Base-by-base conservation (phyloP, 2,888 invertebrate species). In the Chrysolina haemoptera region DNA sequence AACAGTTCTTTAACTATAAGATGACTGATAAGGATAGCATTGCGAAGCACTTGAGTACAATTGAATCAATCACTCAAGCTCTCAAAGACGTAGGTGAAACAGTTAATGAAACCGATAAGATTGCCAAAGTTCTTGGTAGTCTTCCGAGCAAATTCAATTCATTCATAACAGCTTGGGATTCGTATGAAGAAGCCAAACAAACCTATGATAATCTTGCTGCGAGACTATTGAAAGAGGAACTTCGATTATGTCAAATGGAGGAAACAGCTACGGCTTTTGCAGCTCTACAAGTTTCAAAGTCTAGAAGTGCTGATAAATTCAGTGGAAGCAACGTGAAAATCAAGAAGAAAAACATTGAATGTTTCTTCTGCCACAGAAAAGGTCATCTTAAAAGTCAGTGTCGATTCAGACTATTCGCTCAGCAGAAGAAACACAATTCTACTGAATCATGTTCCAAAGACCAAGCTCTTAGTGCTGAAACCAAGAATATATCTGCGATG, bases 41-140 rank as follows among this genome's bases (percentile, higher is more conserved):
- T 9, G 16, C 50, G 9, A n/a, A 50, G n/a, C 50, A 50, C n/a
- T 8, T 50, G 16, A 18, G 16, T 16, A 16, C n/a, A 50, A 50
- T 50, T 16, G 50, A 50, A 16, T 16, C 50, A 50, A 50, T 50
- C 16, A 4, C 18, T 6, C 50, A 50, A 43, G 43, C 43, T 43
- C 43, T 43, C 9, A 43, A 43, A 2, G 43, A 43, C 12, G 43
- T 43, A 12, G 43, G 43, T 12, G 59, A 59, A 11, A 27, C 4
- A 59, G 20, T 59, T 20, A 14, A 12, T 3, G 22, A 59, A 16
- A 59, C 27, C 22, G 59, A 62, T 35, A 62, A 18, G n/a, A 35
- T 27, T 9, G 62, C 62, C 11, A 62, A 40, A 62, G 62, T 62
- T 40, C 18, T 62, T 8, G 62, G 35, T 35, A 53, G 53, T n/a